These are phyloP conservation scores for Drosophila guanche DNA, from an alignment of 1,140 invertebrate genomes.

Conservation along the genomic window DNA sequence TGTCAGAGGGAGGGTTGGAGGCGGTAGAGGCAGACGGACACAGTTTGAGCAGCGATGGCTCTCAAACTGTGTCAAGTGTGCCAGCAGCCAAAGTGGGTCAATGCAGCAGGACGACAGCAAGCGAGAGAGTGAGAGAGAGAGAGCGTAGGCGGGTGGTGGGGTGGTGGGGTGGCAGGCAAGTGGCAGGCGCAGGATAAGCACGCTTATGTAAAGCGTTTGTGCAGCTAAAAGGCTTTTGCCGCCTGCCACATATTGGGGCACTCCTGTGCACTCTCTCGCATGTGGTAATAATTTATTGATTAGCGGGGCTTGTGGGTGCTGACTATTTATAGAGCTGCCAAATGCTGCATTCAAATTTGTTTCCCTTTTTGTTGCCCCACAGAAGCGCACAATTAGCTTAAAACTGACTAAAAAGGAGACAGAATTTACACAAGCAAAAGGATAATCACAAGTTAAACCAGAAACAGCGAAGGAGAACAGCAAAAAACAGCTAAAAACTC, in stretches of 20 bases:
- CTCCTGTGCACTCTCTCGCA: background rate
- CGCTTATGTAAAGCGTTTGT: constrained; percentile 69
- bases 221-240: constrained; percentile 66
- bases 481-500: constrained; percentile 28
- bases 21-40: background rate
- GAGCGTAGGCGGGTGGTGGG: too few species aligned
- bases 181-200: constrained; percentile 59
- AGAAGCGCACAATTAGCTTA: constrained; percentile 78
- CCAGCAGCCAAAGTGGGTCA: constrained; percentile 67
- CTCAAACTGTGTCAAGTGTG: constrained; percentile 78
- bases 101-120: constrained; percentile 33
- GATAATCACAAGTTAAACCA: constrained; percentile 70
- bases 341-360: constrained; percentile 22
- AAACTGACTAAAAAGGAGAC: constrained; percentile 51
- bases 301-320: constrained; percentile 10
- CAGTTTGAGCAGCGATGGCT: constrained; percentile 67
- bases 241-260: constrained; percentile 6
- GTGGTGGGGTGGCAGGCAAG: constrained; percentile 28
- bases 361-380: constrained; percentile 21
- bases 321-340: constrained; percentile 28
- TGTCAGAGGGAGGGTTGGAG: background rate
- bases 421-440: constrained; percentile 80
- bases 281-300: constrained; percentile 67
- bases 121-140: background rate
- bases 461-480: constrained; percentile 57